Conservation (phyloP, 1,140 invertebrate genomes). For the Trachymyrmex septentrionalis region DNA sequence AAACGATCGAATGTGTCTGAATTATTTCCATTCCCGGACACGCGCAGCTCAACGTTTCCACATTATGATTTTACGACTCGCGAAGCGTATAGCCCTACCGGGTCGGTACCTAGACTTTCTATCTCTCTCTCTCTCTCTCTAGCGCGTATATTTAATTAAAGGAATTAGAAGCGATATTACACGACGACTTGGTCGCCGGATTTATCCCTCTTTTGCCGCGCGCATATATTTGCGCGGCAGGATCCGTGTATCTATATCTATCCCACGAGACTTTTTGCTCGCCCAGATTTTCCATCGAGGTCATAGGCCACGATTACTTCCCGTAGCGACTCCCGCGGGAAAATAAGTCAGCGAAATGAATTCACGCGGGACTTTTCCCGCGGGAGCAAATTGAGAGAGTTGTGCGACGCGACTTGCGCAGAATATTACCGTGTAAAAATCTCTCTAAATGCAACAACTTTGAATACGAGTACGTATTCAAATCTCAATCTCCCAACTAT, state of each 20-base stretch:
- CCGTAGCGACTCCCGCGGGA: slow-evolving; percentile 38
- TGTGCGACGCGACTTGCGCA: slow-evolving; percentile 7
- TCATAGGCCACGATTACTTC: slow-evolving; percentile 29
- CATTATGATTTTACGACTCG: slow-evolving; percentile 43
- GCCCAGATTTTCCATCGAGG: slow-evolving; percentile 69
- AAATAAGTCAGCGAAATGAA: slow-evolving; percentile 69
- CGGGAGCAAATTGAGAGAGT: slow-evolving; percentile 71
- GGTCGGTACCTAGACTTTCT: background rate
- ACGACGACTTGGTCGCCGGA: slow-evolving; percentile 59
- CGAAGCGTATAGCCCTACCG: background rate
- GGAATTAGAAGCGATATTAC: slow-evolving; percentile 70
- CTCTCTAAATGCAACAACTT: background rate
- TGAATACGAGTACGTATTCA: background rate
- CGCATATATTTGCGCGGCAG: background rate
- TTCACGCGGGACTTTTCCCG: slow-evolving; percentile 59
- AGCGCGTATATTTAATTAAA: slow-evolving; percentile 71
- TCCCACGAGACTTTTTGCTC: slow-evolving; percentile 71
- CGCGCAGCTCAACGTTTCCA: slow-evolving; percentile 28
- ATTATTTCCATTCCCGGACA: slow-evolving; percentile 38
- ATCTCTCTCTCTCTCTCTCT: background rate
- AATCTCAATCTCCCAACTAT: background rate
- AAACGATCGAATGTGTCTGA: slow-evolving; percentile 28
- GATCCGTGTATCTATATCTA: slow-evolving; percentile 41
- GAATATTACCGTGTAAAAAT: background rate
- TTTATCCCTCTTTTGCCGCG: slow-evolving; percentile 41